Evolutionary conservation across 1,140 invertebrate genomes (phyloP).

Genomic region (Zaprionus capensis): DNA sequence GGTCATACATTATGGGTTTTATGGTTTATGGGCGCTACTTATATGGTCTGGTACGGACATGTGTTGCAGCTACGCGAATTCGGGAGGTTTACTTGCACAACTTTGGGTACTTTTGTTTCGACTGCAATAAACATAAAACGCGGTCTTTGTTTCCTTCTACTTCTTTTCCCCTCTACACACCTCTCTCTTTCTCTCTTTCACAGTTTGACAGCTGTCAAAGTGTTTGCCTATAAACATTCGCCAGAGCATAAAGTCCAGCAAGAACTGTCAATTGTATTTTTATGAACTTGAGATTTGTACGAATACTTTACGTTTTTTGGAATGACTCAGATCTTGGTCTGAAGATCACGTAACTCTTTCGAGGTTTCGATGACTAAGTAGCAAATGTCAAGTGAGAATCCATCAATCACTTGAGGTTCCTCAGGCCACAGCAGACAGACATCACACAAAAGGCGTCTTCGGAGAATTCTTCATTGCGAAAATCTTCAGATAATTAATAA

Average conservation of each 20-base stretch:
- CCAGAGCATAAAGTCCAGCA: conserved; percentile 25
- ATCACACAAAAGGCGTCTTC: conserved; percentile 12
- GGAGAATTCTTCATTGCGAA: conserved; percentile 20
- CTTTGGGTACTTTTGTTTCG: conserved; percentile 37
- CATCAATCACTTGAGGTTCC: conserved; percentile 67
- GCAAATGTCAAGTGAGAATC: conserved; percentile 33
- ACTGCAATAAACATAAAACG: conserved; percentile 34
- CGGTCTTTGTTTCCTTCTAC: not conserved
- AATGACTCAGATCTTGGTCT: conserved; percentile 49
- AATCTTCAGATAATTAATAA: conserved; percentile 63
- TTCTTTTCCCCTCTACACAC: not conserved
- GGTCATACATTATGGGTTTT: conserved; percentile 72
- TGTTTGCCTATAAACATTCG: conserved; percentile 47
- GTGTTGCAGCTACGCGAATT: not conserved
- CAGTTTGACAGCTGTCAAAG: conserved; percentile 48
- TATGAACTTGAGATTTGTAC: conserved; percentile 45
- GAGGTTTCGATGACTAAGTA: conserved; percentile 50
- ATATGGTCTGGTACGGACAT: conserved; percentile 21
- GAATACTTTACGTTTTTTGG: not conserved
- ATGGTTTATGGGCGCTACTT: conserved; percentile 72
- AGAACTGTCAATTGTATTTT: conserved; percentile 68
- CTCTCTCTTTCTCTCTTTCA: not conserved
- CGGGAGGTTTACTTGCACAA: conserved; percentile 25
- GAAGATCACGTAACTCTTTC: conserved; percentile 9
- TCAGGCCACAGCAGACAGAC: conserved; percentile 15